These are phyloP conservation scores for Apantesis nais DNA, from an alignment of 2,888 invertebrate genomes.

Conservation along the genomic window DNA sequence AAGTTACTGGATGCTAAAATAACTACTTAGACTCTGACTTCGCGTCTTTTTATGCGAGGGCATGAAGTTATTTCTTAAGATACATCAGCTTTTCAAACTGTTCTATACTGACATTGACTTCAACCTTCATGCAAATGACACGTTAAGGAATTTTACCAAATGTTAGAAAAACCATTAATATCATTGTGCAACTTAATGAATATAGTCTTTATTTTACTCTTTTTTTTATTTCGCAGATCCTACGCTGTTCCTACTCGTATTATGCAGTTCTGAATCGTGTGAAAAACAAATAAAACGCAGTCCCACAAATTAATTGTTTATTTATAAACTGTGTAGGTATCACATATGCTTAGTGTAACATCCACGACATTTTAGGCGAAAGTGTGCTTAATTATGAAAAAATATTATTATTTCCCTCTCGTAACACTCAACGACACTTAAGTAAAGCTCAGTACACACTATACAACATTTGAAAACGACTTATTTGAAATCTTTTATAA, in stretches of 20 bases:
- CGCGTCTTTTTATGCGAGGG: neutral
- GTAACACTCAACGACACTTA: constrained; percentile 63
- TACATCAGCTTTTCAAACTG: neutral
- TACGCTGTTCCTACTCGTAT: constrained; percentile 78
- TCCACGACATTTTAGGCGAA: constrained; percentile 80
- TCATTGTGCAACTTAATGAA: neutral
- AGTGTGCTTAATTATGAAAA: constrained; percentile 80
- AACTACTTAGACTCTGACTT: neutral
- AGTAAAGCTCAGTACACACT: constrained; percentile 39
- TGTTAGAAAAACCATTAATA: neutral
- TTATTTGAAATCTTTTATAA: constrained; percentile 2
- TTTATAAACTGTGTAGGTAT: constrained; percentile 80
- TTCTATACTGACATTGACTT: neutral
- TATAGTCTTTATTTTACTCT: neutral
- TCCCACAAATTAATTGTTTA: constrained; percentile 77
- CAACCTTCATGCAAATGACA: neutral
- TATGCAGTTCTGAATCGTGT: constrained; percentile 76
- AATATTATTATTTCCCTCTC: constrained; percentile 59
- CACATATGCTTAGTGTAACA: constrained; percentile 82
- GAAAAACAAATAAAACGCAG: constrained; percentile 56
- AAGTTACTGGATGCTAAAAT: neutral
- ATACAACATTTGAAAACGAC: constrained; percentile 19
- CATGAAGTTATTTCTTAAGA: neutral
- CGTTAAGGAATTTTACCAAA: neutral
- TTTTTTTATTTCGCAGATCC: constrained; percentile 62